Evolutionary conservation across 2,113 vertebrate species (phyloP), one percentile per base, ranked within the genome.

Genomic region (Cololabis saira): DNA sequence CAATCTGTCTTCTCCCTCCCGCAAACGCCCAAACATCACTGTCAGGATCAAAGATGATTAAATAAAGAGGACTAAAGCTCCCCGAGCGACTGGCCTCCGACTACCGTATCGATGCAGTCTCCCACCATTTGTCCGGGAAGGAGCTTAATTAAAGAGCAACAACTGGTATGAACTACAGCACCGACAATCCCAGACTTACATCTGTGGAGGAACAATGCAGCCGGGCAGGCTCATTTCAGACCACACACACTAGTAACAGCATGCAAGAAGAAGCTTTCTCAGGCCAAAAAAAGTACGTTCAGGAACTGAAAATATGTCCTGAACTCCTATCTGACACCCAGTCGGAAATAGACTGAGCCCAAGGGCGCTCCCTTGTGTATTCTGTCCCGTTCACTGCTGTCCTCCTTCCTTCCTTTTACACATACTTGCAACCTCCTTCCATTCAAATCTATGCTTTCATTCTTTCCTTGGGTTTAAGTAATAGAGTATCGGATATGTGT

Each of bases 271-370:
- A 60, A 60, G 18, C 17, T 37, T 19, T 37, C 42, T 51, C 15
- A 49, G 17, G 18, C 16, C 10, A 48, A 49, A 27, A 19, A 54
- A 54, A 59, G 1, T 8, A 57, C 30, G 53, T 47, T 61, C 27
- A 73, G 60, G 67, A 74, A 61, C 42, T 66, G 67, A 80, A 81
- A 81, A 75, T 71, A 75, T 65, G 67, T 55, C 64, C 60, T 80
- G 74, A 84, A 84, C 77, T 79, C 63, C 49, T 72, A 67, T 67
- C 43, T 76, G 79, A 80, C 79, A 83, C 69, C 57, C 60, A 24
- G 73, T 78, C 70, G 19, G 57, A 86, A 87, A 84, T 81, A 90
- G 82, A 69, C 52, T 3, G 50, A 76, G 77, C 74, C 77, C 80
- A 76, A 19, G 83, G 79, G 79, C 82, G 60, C 67, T 73, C 53